These are phyloP conservation scores for Rallus limicola DNA, from an alignment of 2,113 vertebrate species.

Conservation along the genomic window DNA sequence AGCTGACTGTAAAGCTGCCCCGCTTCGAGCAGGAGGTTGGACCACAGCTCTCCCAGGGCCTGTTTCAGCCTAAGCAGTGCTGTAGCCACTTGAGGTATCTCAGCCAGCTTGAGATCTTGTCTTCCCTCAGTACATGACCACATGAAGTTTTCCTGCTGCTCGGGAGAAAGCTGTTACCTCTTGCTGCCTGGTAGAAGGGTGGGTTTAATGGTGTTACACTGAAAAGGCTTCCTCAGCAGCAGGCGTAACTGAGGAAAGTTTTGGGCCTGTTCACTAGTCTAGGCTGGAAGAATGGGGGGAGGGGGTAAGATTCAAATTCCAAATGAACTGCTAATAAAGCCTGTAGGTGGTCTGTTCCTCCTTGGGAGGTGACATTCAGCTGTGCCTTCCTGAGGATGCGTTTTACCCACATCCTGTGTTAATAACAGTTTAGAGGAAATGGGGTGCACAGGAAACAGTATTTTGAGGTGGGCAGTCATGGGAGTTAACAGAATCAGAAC, in stretches of 20 bases:
- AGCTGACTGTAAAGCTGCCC: not conserved
- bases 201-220: not conserved
- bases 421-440: not conserved
- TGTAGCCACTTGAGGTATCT: not conserved
- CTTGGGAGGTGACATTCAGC: not conserved
- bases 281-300: not conserved
- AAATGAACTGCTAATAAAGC: not conserved
- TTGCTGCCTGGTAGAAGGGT: not conserved
- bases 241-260: not conserved
- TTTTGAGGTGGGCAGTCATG: not conserved
- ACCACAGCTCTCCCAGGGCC: not conserved
- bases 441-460: not conserved
- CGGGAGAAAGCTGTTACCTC: not conserved
- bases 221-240: not conserved
- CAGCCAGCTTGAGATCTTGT: not conserved
- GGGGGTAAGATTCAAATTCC: not conserved
- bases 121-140: not conserved
- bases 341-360: not conserved
- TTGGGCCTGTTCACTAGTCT: not conserved
- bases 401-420: not conserved
- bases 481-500: not conserved
- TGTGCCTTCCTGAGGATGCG: not conserved
- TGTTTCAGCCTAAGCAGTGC: not conserved
- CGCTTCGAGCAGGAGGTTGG: accelerated
- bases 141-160: not conserved